Evolutionary conservation across 2,888 invertebrate genomes (phyloP).

Genomic region (Lamellibrachia columna): DNA sequence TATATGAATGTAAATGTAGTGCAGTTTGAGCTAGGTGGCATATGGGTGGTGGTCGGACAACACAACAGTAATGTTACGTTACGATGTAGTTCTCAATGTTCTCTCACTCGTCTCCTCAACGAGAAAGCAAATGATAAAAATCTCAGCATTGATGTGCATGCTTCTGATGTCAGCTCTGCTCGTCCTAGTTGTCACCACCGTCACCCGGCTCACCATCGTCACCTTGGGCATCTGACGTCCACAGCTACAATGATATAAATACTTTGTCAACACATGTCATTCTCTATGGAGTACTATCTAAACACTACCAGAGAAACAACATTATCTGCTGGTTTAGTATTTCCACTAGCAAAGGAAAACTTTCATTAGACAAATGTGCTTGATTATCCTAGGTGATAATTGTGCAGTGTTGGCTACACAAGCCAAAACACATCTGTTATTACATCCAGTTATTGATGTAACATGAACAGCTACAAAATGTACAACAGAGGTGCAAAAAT

Average conservation of each 20-base stretch:
- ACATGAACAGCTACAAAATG: not conserved
- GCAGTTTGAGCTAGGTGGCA: conserved; percentile 11
- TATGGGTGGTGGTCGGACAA: conserved; percentile 16
- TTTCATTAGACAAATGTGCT: not conserved
- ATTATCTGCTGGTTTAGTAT: not conserved
- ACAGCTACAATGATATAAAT: conserved; percentile 30
- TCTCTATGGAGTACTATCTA: not conserved
- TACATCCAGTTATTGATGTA: not conserved
- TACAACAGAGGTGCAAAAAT: not conserved
- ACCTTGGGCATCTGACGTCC: conserved; percentile 37
- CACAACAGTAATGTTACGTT: conserved; percentile 11
- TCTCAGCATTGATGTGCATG: conserved; percentile 16
- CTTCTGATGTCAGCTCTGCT: conserved; percentile 4
- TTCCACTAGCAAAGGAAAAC: not conserved
- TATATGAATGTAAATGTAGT: conserved; percentile 5
- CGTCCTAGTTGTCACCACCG: conserved; percentile 24
- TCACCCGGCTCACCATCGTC: conserved; percentile 35
- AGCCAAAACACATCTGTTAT: not conserved
- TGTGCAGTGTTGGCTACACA: not conserved
- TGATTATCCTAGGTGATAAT: too few species aligned
- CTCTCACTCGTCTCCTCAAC: conserved; percentile 12
- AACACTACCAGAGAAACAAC: not conserved
- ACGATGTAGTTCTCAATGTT: conserved; percentile 16
- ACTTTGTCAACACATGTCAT: not conserved
- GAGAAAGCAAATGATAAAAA: conserved; percentile 16